Base-by-base conservation (phyloP, 2,797 vertebrate species). In the Oreonectes daqikongensis region DNA sequence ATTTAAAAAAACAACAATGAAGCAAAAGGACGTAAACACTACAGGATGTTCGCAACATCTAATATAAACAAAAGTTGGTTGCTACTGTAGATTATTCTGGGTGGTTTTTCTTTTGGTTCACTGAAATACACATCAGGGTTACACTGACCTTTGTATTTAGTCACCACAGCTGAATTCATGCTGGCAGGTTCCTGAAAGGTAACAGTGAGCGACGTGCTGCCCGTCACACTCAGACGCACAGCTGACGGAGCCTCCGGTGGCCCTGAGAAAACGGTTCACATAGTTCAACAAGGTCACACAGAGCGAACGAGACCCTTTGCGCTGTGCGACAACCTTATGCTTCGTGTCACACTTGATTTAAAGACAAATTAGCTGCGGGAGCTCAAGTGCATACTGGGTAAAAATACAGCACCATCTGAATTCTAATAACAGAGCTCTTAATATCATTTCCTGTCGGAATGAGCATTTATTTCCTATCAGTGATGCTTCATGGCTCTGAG, bases 171-270 rank as follows among this genome's bases (percentile, higher is more conserved):
- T 55, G 95, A 94, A 82, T 96, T 97, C 85, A 95, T 92, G 77
- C 94, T 92, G 71, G 91, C 90, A 14, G 97, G 96, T 83, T 99
- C 97, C 81, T 98, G 96, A 87, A 97, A 98, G 88, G 89, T 94
- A 91, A 98, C 92, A 17, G 93, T 96, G 87, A 99, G 94, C n/a
- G 96, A 90, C 73, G 91, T 92, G 87, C 92, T 96, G 86, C 96
- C 95, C 80, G 94, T 95, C 83, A 98, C 95, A 86, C 90, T 91
- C 87, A 99, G 94, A 83, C 94, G 95, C 61, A 95, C 95, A 22
- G 90, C 91, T 81, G 93, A 89, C 46, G 97, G 97, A 85, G 95
- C 90, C 87, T 98, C 96, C 0, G 97, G 97, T 82, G 90, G 86
- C 88, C 94, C 97, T 98, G 90, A 35, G 7, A 75, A 26, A 83